These are phyloP conservation scores for Lamellibrachia columna DNA, from an alignment of 2,888 invertebrate species.

Conservation along the genomic window DNA sequence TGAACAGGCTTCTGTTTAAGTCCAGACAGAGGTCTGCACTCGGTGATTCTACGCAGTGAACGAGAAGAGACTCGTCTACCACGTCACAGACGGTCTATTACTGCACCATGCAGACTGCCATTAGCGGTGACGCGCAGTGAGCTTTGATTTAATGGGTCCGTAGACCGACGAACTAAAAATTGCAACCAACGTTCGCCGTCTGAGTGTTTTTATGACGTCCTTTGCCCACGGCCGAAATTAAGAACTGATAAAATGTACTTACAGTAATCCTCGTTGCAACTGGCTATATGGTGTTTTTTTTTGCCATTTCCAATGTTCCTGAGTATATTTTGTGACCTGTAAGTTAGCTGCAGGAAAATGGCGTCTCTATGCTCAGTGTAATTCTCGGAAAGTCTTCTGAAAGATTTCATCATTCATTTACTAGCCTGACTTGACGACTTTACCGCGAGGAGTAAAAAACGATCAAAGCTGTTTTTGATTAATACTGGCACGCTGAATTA, in stretches of 20 bases:
- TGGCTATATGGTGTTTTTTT: neutral
- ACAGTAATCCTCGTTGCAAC: neutral
- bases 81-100: neutral
- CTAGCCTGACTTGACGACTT: neutral
- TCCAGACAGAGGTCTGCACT: neutral
- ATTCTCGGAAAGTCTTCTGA: neutral
- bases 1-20: neutral
- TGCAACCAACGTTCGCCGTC: neutral
- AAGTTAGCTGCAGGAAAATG: neutral
- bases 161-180: neutral
- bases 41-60: neutral
- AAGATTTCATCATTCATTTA: slow-evolving; percentile 1
- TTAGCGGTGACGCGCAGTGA: neutral
- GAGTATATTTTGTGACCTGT: neutral
- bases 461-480: neutral
- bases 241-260: neutral
- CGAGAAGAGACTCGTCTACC: neutral
- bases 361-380: neutral
- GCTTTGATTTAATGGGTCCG: neutral
- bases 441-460: neutral
- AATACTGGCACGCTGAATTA: too few species aligned
- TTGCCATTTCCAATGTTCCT: neutral
- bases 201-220: neutral
- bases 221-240: neutral
- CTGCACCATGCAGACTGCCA: neutral